Conservation (phyloP, 2,797 vertebrate species). For the Enteromius viviparus region DNA sequence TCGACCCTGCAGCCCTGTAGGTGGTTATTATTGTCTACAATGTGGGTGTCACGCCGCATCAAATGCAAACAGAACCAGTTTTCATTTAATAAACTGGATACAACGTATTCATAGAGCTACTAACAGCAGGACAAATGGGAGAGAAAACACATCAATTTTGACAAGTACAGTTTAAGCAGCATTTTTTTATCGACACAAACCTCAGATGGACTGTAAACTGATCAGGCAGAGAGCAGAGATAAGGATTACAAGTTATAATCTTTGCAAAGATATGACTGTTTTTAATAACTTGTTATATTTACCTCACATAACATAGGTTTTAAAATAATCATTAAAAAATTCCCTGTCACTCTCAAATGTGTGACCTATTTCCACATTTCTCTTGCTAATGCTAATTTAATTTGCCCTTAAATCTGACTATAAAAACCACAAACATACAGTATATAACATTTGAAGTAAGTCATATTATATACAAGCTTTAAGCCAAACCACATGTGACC, state of each 20-base stretch:
- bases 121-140: background rate
- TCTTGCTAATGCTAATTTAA: background rate
- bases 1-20: too few relatives aligned
- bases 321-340: background rate
- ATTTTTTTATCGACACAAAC: background rate
- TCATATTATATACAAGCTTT: background rate
- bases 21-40: too few relatives aligned
- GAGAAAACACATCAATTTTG: background rate
- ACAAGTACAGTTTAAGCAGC: background rate
- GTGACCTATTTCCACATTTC: background rate
- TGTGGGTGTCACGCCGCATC: too few relatives aligned
- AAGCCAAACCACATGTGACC: slow-evolving; percentile 37
- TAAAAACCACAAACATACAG: background rate
- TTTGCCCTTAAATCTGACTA: background rate
- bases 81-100: too few relatives aligned
- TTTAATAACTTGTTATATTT: background rate
- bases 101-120: background rate
- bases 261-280: background rate
- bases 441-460: background rate
- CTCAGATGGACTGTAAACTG: background rate
- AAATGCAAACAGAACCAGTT: too few relatives aligned
- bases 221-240: too few relatives aligned
- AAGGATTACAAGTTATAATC: background rate
- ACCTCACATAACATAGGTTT: background rate
- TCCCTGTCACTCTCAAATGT: too few relatives aligned